Conservation (phyloP, 2,113 vertebrate genomes). For the Nipponia nippon region DNA sequence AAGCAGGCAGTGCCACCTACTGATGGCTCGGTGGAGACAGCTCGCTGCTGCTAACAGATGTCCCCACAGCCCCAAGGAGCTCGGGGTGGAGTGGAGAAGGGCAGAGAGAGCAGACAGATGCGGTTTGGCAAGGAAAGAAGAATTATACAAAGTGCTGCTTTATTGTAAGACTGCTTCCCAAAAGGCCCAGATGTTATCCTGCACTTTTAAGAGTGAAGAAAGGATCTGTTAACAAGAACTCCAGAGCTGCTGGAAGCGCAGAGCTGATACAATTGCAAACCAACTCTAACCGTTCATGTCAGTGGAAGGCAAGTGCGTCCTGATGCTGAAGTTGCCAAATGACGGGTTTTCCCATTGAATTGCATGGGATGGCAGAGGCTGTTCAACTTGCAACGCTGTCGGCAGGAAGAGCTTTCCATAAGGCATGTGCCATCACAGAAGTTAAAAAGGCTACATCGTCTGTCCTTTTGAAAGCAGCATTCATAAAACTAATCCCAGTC, state of each 20-base stretch:
- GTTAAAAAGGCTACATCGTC: background rate
- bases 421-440: background rate
- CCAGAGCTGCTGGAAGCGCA: slow-evolving; percentile 41
- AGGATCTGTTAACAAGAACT: slow-evolving; percentile 70
- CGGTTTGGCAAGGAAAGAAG: slow-evolving; percentile 65
- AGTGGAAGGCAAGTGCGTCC: background rate
- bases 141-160: slow-evolving; percentile 66
- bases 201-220: slow-evolving; percentile 68
- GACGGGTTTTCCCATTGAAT: background rate
- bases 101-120: slow-evolving; percentile 66
- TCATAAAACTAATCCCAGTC: slow-evolving; percentile 52
- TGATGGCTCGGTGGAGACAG: slow-evolving; percentile 33
- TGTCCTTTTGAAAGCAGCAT: background rate
- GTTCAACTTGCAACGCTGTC: background rate
- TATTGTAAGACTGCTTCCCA: slow-evolving; percentile 64
- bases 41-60: background rate
- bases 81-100: slow-evolving; percentile 42
- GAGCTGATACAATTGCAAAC: slow-evolving; percentile 56
- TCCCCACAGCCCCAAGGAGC: slow-evolving; percentile 37
- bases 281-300: background rate
- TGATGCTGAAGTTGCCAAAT: background rate
- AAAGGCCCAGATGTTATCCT: slow-evolving; percentile 72
- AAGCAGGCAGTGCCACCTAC: slow-evolving; percentile 63
- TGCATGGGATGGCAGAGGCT: background rate
- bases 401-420: background rate